Evolutionary conservation across 1,140 invertebrate species (phyloP).

Genomic region (Lanistes nyassanus): DNA sequence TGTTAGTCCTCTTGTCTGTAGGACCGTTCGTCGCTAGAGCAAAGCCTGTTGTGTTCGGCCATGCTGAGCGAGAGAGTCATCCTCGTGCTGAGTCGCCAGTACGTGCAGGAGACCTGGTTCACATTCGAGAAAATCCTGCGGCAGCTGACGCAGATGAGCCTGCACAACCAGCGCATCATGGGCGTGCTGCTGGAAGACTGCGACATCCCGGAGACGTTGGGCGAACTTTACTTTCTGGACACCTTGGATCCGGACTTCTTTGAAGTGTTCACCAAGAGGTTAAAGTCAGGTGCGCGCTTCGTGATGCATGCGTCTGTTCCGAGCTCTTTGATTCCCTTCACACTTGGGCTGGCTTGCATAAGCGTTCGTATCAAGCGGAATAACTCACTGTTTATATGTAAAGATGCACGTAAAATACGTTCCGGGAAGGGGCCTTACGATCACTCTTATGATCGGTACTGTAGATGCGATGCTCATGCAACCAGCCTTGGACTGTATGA

Average conservation of each 20-base stretch:
- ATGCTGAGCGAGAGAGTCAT: slow-evolving; percentile 62
- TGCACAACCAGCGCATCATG: slow-evolving; percentile 56
- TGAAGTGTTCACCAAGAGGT: slow-evolving; percentile 41
- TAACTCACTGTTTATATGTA: no score
- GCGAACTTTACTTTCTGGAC: slow-evolving; percentile 48
- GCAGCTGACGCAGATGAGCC: slow-evolving; percentile 51
- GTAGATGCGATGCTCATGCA: no score
- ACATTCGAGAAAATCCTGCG: slow-evolving; percentile 54
- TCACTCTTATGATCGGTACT: no score
- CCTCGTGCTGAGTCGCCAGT: slow-evolving; percentile 50
- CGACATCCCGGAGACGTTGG: slow-evolving; percentile 53
- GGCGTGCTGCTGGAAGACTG: slow-evolving; percentile 54
- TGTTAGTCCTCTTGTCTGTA: background rate
- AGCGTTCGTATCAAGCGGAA: no score
- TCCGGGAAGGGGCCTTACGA: no score
- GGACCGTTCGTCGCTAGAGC: slow-evolving; percentile 31
- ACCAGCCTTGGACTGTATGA: no score
- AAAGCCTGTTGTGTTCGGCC: slow-evolving; percentile 55
- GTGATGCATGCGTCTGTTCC: background rate
- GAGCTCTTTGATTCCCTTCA: no score
- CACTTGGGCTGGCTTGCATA: no score
- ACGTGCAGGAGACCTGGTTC: slow-evolving; percentile 51
- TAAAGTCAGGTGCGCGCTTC: slow-evolving; percentile 47
- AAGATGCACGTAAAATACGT: no score
- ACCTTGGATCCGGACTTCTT: slow-evolving; percentile 51